These are phyloP conservation scores for Smittia sp. DNA, from an alignment of 2,888 invertebrate species.

Conservation along the genomic window DNA sequence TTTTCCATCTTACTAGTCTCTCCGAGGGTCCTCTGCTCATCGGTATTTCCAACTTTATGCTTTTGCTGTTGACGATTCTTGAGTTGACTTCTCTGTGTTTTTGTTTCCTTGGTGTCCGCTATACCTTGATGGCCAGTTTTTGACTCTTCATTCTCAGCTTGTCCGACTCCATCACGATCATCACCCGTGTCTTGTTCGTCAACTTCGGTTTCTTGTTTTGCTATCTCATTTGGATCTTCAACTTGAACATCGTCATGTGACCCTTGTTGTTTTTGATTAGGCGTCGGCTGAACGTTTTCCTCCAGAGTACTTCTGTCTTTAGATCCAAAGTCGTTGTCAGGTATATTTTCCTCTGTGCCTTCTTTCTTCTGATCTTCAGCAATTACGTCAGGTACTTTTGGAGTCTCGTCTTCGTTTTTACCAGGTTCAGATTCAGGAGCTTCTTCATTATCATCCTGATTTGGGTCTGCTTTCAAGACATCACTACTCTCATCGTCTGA, in stretches of 20 bases:
- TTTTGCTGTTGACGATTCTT: slow-evolving; percentile 58
- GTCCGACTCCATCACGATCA: slow-evolving; percentile 65
- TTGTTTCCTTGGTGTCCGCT: slow-evolving; percentile 51
- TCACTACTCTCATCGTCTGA: slow-evolving; percentile 45
- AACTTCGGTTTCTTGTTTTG: slow-evolving; percentile 55
- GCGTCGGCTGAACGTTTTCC: slow-evolving; percentile 51
- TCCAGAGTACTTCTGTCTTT: slow-evolving; percentile 52
- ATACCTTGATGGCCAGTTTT: slow-evolving; percentile 67
- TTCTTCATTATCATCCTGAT: slow-evolving; percentile 49
- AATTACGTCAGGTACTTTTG: slow-evolving; percentile 56
- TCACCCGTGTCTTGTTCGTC: slow-evolving; percentile 58
- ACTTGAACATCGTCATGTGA: slow-evolving; percentile 51
- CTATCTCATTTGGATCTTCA: slow-evolving; percentile 52
- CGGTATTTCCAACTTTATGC: slow-evolving; percentile 71
- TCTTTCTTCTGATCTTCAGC: slow-evolving; percentile 50
- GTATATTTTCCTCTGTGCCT: slow-evolving; percentile 44
- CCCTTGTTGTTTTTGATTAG: slow-evolving; percentile 45
- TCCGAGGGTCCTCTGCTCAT: slow-evolving; percentile 67
- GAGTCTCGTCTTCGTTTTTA: slow-evolving; percentile 55
- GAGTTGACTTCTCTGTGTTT: slow-evolving; percentile 48
- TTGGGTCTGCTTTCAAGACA: slow-evolving; percentile 44
- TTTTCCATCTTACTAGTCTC: slow-evolving; percentile 51
- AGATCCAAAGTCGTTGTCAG: slow-evolving; percentile 49
- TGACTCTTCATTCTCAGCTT: slow-evolving; percentile 70
- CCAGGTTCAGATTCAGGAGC: slow-evolving; percentile 49